Conservation (phyloP, 2,113 vertebrate species). For the Chloroceryle aenea region DNA sequence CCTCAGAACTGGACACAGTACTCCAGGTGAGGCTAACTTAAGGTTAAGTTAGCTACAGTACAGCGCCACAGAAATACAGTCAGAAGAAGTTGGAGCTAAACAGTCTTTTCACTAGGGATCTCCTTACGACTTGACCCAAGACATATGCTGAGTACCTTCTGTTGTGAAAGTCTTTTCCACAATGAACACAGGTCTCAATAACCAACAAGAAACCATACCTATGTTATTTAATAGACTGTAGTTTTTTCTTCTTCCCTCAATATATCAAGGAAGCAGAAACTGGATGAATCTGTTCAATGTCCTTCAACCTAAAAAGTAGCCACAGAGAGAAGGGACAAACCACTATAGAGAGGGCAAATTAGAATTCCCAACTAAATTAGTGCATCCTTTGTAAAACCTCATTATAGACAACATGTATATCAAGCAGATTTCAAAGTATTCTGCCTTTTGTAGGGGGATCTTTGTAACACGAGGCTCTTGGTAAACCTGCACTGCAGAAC, state of each 20-base stretch:
- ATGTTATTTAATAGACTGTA: neutral
- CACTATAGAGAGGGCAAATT: neutral
- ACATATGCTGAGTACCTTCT: neutral
- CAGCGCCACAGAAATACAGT: neutral
- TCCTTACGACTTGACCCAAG: neutral
- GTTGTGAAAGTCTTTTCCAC: neutral
- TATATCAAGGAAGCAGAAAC: neutral
- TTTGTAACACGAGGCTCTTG: neutral
- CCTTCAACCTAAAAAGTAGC: neutral
- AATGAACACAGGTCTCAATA: neutral
- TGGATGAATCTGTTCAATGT: neutral
- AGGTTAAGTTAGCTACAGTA: neutral
- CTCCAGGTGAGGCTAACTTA: too few species aligned
- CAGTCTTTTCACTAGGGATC: neutral
- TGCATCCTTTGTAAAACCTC: neutral
- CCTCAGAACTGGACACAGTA: too few species aligned
- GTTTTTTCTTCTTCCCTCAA: neutral
- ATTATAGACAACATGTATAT: neutral
- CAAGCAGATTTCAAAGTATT: neutral
- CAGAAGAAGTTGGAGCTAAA: neutral
- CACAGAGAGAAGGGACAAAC: neutral
- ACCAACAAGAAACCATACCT: neutral
- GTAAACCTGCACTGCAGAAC: neutral
- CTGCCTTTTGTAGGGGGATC: rapidly evolving
- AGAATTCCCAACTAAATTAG: neutral